Base-by-base conservation (phyloP, 2,797 vertebrate species). In the Acomys russatus region DNA sequence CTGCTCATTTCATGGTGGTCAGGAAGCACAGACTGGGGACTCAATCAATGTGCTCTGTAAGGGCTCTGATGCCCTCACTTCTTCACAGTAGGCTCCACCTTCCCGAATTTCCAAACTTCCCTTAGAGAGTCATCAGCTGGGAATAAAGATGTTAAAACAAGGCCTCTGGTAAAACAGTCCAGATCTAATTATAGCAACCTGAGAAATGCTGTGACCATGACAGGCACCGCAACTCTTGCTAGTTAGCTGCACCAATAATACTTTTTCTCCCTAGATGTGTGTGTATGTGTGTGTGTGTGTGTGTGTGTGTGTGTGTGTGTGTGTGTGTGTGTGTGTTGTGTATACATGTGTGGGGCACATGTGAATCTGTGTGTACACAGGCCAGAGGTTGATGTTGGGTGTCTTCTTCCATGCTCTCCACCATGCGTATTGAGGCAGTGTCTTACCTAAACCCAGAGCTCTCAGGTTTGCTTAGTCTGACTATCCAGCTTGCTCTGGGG, bases 51-150 rank as follows among this genome's bases (percentile, higher is more conserved):
- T 33, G 2, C n/a, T 59, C 17, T 0, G 63, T 28, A 7, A 49
- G 30, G 38, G 4, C 73, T 30, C 74, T 10, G 17, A 49, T 17
- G 30, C 77, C 59, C 59, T 78, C 15, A 18, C 12, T 64, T n/a
- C 28, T 6, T 61, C 9, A 0, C 14, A 28, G n/a, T 6, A 56
- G 63, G 33, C 20, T 9, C 30, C 0, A 8, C 2, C 66, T 82
- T 79, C 28, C 49, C 14, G 28, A 49, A 17, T 33, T 9, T 80
- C 18, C 51, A 20, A 11, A 10, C 20, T 11, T 5, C 3, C 59
- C 38, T 49, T 3, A 14, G 8, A 71, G 51, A 18, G 33, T 22
- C n/a, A 71, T 20, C 20, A 61, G 6, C 44, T 70, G 77, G 23
- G 38, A 35, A 80, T 76, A 28, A 68, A 56, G 15, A 25, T 17